Conservation (phyloP, 2,888 invertebrate species). For the Rhagium mordax region DNA sequence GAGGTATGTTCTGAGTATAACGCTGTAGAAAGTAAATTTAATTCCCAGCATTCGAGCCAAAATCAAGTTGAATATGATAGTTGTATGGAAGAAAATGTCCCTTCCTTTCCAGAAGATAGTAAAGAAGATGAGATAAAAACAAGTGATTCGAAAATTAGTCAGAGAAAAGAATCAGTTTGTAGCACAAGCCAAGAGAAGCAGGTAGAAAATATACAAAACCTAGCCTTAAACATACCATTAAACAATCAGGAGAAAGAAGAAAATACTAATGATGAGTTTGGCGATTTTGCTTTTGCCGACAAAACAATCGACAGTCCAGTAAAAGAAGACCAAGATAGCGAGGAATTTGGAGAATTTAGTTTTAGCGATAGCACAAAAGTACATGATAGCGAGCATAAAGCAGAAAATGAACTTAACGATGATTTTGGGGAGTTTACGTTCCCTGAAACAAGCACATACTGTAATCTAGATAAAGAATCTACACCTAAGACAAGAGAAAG, state of each 20-base stretch:
- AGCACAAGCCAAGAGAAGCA: not conserved
- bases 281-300: conserved; percentile 56
- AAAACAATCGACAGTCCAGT: not conserved
- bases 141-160: not conserved
- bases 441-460: conserved; percentile 9
- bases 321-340: not conserved
- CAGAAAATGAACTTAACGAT: not conserved
- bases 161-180: not conserved
- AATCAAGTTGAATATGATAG: not conserved
- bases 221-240: not conserved
- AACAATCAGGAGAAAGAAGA: conserved; percentile 37
- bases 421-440: conserved; percentile 69
- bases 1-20: not conserved
- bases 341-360: not conserved
- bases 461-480: conserved; percentile 9
- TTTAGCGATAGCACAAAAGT: not conserved
- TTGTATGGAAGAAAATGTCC: not conserved
- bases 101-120: not conserved
- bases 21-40: not conserved
- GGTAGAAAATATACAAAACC: not conserved
- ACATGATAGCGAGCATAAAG: not conserved
- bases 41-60: not conserved
- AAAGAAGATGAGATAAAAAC: not conserved
- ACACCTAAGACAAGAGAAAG: too few species aligned
- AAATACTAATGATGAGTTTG: conserved; percentile 59